These are phyloP conservation scores for Eupithecia pulchellata DNA, from an alignment of 2,888 invertebrate species.

Conservation along the genomic window DNA sequence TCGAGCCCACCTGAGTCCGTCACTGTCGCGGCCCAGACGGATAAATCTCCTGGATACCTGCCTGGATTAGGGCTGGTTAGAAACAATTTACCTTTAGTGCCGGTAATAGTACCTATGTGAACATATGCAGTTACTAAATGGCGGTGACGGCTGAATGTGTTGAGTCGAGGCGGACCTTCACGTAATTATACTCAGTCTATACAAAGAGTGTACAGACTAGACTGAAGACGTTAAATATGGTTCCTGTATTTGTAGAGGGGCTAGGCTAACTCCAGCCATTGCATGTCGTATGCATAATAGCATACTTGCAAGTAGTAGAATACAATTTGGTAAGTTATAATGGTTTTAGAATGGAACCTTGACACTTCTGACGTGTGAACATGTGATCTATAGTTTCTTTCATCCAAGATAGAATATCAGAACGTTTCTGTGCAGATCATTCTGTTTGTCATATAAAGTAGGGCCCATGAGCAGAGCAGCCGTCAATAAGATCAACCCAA, in stretches of 20 bases:
- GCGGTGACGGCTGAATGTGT: not conserved
- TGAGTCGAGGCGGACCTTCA: not conserved
- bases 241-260: not conserved
- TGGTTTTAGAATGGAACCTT: no score
- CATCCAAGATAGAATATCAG: no score
- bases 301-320: no score
- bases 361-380: no score
- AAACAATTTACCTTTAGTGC: constrained; percentile 25
- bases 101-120: not conserved
- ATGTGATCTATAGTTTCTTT: no score
- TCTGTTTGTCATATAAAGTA: no score
- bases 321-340: no score
- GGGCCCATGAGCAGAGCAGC: no score
- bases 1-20: constrained; percentile 56
- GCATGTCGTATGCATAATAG: no score
- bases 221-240: not conserved
- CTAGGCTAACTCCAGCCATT: no score
- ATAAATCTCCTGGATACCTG: constrained; percentile 56
- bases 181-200: not conserved
- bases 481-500: not conserved
- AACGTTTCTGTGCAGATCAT: no score
- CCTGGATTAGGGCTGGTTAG: constrained; percentile 39
- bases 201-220: not conserved
- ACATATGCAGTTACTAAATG: not conserved
- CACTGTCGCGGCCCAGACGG: constrained; percentile 62